phyloP scores from a whole-genome alignment of 2,113 vertebrate genomes.

The Paradisaea rubra region DNA sequence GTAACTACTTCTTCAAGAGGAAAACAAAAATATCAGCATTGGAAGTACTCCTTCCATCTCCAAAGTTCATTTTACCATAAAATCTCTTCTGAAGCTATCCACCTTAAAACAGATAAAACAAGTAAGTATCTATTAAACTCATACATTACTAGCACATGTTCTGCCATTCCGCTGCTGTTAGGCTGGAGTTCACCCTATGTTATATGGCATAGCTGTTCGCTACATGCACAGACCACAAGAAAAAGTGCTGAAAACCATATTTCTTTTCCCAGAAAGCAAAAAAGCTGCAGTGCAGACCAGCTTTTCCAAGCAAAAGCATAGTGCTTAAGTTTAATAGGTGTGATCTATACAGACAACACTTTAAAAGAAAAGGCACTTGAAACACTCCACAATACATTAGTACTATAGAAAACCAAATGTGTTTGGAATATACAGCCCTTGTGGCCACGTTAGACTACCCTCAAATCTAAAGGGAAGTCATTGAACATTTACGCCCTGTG shows the following conservation, averaged over 20 bases:
- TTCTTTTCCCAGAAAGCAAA: neutral
- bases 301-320: neutral
- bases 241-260: neutral
- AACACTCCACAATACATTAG: neutral
- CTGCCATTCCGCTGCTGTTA: neutral
- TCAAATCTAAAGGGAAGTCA: neutral
- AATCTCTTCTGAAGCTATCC: neutral
- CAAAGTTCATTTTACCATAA: neutral
- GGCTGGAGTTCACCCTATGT: neutral
- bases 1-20: neutral
- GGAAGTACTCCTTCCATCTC: neutral
- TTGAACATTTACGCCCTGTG: neutral
- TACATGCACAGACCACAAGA: neutral
- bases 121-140: neutral
- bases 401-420: neutral
- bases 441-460: neutral
- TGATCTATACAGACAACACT: neutral
- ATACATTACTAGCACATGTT: neutral
- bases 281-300: neutral
- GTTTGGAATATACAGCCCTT: neutral
- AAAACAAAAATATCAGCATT: neutral
- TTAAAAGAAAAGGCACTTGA: neutral
- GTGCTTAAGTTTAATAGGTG: neutral
- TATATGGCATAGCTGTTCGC: neutral
- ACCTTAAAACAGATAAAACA: neutral